Conservation (phyloP, 2,888 invertebrate species). For the Drosophila infuscata region DNA sequence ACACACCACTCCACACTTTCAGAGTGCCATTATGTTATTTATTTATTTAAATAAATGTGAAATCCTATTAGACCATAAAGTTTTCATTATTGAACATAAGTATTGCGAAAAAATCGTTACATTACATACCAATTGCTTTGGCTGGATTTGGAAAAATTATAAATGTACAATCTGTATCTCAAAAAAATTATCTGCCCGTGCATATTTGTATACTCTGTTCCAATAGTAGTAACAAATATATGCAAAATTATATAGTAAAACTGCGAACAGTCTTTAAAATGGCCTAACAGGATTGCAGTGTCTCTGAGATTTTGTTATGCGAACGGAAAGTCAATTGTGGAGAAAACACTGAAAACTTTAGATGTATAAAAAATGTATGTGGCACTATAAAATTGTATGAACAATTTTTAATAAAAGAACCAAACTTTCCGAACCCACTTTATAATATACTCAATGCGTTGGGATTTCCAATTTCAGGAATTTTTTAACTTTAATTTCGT, state of each 20-base stretch:
- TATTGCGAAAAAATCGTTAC: not conserved
- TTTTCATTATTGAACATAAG: constrained; percentile 7
- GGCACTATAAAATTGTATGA: not conserved
- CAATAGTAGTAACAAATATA: not conserved
- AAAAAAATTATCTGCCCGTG: not conserved
- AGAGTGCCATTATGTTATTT: constrained; percentile 29
- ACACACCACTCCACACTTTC: constrained; percentile 13
- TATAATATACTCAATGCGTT: not conserved
- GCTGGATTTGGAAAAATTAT: constrained; percentile 4
- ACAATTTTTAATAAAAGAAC: constrained; percentile 3
- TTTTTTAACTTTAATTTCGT: not conserved
- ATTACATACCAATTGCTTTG: constrained; percentile 12
- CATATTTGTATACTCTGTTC: constrained; percentile 6
- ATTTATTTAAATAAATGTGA: constrained; percentile 15
- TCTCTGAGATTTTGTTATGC: not conserved
- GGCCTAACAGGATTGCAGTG: too few species aligned
- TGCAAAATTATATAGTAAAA: not conserved
- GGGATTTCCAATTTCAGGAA: not conserved
- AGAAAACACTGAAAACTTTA: not conserved
- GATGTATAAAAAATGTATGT: not conserved
- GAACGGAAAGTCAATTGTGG: not conserved
- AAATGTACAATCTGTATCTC: constrained; percentile 10
- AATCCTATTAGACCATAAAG: constrained; percentile 15
- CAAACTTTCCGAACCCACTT: not conserved
- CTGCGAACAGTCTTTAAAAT: not conserved